Evolutionary conservation across 2,113 vertebrate genomes (phyloP).

Genomic region (Tachuris rubrigastra): DNA sequence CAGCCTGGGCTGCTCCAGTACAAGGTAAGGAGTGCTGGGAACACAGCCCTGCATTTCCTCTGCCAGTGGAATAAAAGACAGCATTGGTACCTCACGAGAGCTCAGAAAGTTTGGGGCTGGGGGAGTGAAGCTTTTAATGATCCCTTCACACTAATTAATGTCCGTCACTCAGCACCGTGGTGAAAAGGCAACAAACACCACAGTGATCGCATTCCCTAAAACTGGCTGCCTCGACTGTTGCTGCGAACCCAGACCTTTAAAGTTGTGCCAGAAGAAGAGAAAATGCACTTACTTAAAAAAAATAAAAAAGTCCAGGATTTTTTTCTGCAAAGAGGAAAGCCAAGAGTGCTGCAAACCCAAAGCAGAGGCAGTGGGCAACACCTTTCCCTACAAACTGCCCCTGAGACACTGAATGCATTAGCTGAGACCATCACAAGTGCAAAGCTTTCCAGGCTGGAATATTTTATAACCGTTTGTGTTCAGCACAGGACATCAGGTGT

Average conservation of each 20-base stretch:
- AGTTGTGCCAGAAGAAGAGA: background rate
- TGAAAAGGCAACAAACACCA: background rate
- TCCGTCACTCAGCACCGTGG: background rate
- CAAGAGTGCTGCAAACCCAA: background rate
- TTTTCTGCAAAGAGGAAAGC: background rate
- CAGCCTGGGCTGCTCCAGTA: background rate
- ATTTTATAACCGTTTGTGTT: background rate
- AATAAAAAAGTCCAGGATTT: background rate
- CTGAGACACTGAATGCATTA: no score
- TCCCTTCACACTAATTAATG: background rate
- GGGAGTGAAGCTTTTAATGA: background rate
- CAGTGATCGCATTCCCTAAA: background rate
- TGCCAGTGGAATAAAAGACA: background rate
- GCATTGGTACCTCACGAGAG: background rate
- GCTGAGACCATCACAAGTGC: background rate
- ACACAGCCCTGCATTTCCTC: background rate
- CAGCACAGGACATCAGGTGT: background rate
- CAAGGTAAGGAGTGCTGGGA: background rate
- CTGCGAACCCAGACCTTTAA: background rate
- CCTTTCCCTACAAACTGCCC: background rate
- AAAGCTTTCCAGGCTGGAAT: background rate
- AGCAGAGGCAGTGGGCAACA: background rate
- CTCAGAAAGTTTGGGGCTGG: background rate
- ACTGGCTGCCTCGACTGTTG: background rate
- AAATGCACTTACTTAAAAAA: background rate